Evolutionary conservation across 2,113 vertebrate species (phyloP).

Genomic region (Phaetusa simplex): DNA sequence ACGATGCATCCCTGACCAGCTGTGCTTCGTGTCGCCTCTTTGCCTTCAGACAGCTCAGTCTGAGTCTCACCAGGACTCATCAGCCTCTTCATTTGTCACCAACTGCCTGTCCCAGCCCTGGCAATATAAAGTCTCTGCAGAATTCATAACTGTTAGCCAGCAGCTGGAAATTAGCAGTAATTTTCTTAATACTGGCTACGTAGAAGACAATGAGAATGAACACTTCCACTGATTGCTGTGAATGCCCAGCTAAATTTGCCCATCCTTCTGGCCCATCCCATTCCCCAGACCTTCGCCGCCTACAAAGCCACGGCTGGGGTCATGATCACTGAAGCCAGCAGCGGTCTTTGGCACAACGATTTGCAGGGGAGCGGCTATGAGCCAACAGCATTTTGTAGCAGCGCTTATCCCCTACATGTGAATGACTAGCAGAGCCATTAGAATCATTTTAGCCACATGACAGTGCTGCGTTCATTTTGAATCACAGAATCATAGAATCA

Average conservation of each 20-base stretch:
- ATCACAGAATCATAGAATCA: neutral
- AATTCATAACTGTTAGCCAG: neutral
- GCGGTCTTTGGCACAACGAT: accelerated
- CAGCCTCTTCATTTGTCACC: neutral
- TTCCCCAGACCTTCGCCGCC: neutral
- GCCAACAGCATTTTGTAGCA: neutral
- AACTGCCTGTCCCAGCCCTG: neutral
- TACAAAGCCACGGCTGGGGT: neutral
- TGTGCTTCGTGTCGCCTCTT: accelerated
- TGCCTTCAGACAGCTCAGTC: neutral
- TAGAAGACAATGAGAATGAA: neutral
- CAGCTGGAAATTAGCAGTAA: neutral
- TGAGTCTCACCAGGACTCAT: neutral
- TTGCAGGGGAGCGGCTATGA: neutral
- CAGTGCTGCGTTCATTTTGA: neutral
- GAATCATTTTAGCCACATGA: neutral
- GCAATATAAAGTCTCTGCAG: neutral
- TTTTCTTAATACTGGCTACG: neutral
- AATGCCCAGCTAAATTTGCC: neutral
- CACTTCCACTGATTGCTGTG: neutral
- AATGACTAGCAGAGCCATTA: neutral
- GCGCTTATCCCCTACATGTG: neutral
- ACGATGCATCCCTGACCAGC: neutral
- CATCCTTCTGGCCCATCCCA: neutral
- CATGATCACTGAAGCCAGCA: neutral